Conservation (phyloP, 2,797 vertebrate genomes). For the Acomys russatus region DNA sequence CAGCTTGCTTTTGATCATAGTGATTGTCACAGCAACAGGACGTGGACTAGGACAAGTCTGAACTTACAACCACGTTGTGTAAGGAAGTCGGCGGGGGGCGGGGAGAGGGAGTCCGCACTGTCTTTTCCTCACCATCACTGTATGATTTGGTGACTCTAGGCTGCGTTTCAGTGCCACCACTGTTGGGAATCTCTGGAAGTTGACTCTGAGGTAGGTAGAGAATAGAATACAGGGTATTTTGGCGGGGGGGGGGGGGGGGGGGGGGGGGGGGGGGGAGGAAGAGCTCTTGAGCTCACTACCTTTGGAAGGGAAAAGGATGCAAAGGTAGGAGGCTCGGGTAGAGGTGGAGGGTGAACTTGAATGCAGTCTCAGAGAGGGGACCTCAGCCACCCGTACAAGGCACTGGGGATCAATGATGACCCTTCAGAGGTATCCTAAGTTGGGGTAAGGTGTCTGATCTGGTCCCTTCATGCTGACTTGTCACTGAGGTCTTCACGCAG, state of each 20-base stretch:
- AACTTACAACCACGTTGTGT: not conserved
- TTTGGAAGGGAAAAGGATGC: not conserved
- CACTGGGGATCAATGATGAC: not conserved
- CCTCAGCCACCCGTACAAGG: not conserved
- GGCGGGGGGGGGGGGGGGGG: no score
- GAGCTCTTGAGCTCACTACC: not conserved
- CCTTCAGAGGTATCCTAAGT: not conserved
- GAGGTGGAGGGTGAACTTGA: not conserved
- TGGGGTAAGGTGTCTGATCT: not conserved
- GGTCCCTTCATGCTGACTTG: accelerated
- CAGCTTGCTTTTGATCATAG: not conserved
- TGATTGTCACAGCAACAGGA: not conserved
- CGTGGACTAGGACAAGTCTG: not conserved
- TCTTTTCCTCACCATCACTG: no score
- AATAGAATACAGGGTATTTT: not conserved
- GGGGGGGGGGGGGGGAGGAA: no score
- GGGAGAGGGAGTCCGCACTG: not conserved
- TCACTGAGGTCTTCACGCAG: not conserved
- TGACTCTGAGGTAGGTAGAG: not conserved
- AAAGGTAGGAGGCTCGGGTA: not conserved
- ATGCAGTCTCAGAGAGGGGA: no score
- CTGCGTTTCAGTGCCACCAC: not conserved
- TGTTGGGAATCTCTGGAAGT: not conserved
- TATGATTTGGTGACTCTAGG: not conserved
- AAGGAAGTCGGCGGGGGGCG: no score